Percentiles rank a stretch among this genome's conserved stretches.
Evolutionary conservation across 2,797 vertebrate genomes (phyloP).

Genomic region (Myotis myotis): DNA sequence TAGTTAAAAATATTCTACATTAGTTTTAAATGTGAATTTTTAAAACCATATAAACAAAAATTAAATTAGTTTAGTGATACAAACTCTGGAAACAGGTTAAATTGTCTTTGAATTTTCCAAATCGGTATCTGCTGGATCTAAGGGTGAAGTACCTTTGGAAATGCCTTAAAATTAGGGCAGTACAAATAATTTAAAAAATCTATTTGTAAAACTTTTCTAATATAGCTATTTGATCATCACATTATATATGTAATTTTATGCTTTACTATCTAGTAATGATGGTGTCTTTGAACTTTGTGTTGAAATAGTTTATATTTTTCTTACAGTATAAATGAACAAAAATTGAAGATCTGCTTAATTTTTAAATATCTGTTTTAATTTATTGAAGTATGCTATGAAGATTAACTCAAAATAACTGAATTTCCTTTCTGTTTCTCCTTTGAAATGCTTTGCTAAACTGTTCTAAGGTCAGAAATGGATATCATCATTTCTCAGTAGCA

Average conservation of each 20-base stretch:
- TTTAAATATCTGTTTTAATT: slow-evolving; percentile 17
- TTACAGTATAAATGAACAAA: not conserved
- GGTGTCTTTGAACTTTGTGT: slow-evolving; percentile 17
- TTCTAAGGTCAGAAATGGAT: slow-evolving; percentile 13
- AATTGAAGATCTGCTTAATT: not conserved
- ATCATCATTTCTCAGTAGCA: slow-evolving; percentile 15
- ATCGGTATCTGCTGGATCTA: not conserved
- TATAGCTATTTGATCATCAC: slow-evolving; percentile 1
- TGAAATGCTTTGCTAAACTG: slow-evolving; percentile 17
- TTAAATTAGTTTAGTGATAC: not conserved
- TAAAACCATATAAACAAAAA: slow-evolving; percentile 24
- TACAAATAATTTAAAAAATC: not conserved
- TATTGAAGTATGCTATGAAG: slow-evolving; percentile 16
- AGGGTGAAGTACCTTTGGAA: not conserved
- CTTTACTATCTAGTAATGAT: slow-evolving; percentile 3
- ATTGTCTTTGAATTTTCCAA: slow-evolving; percentile 22
- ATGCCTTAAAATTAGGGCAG: slow-evolving; percentile 16
- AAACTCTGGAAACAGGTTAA: slow-evolving; percentile 12
- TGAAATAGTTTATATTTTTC: slow-evolving; percentile 12
- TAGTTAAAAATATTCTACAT: not conserved
- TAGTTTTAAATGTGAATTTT: slow-evolving; percentile 54
- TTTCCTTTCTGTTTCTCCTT: slow-evolving; percentile 30
- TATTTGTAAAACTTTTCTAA: slow-evolving; percentile 3
- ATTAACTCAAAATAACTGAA: not conserved
- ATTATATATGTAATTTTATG: slow-evolving; percentile 22